A percentile compares a stretch with the other conserved stretches of the same genome.
These are phyloP conservation scores for Opisthograptis luteolata DNA, from an alignment of 2,888 invertebrate species.

Conservation along the genomic window DNA sequence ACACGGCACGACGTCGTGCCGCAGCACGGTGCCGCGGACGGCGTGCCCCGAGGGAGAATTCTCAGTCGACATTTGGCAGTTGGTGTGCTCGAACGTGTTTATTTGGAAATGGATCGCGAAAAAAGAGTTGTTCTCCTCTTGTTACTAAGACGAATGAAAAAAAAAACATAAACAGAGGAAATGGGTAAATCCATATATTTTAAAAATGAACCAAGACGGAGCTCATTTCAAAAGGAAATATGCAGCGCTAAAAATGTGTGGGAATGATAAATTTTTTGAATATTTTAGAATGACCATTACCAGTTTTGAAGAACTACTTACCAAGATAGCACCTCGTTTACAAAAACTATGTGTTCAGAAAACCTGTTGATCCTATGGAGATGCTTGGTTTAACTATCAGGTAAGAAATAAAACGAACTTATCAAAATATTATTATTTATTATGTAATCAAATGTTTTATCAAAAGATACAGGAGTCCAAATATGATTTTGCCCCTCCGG, in stretches of 20 bases:
- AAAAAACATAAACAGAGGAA: constrained; percentile 29
- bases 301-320: constrained; percentile 33
- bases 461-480: constrained; percentile 12
- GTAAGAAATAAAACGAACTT: constrained; percentile 26
- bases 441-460: constrained; percentile 7
- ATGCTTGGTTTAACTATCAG: constrained; percentile 27
- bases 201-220: constrained; percentile 29
- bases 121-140: constrained; percentile 23
- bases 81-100: constrained; percentile 15
- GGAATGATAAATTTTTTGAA: constrained; percentile 15
- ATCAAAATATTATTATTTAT: constrained; percentile 11
- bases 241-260: constrained; percentile 29
- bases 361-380: constrained; percentile 30
- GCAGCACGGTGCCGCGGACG: constrained; percentile 10
- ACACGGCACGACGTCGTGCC: constrained; percentile 14
- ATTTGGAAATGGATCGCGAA: constrained; percentile 30
- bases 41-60: constrained; percentile 4
- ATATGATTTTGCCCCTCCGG: constrained; percentile 8
- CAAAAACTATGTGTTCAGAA: constrained; percentile 36
- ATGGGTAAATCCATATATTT: too few relatives aligned
- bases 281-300: constrained; percentile 30
- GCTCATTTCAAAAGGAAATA: constrained; percentile 34
- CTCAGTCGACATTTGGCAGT: constrained; percentile 15
- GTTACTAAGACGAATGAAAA: constrained; percentile 29
- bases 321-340: constrained; percentile 33